Evolutionary conservation across 2,113 vertebrate species (phyloP).

Genomic region (Cathartes aura): DNA sequence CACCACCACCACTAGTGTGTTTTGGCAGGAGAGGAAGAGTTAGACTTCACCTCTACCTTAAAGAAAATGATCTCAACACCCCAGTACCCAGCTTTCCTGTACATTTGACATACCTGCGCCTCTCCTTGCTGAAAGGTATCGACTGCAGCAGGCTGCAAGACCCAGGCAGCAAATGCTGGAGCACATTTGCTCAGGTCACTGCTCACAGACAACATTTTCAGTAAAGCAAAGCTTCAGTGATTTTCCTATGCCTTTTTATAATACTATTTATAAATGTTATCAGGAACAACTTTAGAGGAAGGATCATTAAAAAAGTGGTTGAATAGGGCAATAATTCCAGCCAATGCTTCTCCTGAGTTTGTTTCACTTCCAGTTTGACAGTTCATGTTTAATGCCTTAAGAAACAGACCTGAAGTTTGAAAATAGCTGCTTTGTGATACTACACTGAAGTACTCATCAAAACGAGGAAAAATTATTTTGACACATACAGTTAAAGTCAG

Average conservation of each 20-base stretch:
- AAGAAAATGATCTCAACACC: neutral
- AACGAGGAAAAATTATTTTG: neutral
- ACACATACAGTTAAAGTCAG: neutral
- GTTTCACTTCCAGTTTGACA: neutral
- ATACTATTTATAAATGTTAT: neutral
- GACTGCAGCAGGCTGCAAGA: neutral
- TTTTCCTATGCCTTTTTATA: neutral
- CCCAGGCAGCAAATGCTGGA: neutral
- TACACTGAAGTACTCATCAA: neutral
- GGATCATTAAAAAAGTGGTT: neutral
- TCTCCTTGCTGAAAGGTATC: neutral
- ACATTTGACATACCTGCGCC: rapidly evolving
- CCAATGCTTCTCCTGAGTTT: neutral
- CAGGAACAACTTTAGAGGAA: neutral
- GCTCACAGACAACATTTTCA: neutral
- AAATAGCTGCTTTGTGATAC: neutral
- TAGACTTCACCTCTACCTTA: neutral
- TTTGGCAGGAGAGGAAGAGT: neutral
- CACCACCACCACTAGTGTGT: neutral
- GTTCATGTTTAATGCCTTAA: neutral
- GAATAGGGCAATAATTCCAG: neutral
- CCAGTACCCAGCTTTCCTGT: neutral
- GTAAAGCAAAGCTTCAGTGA: neutral
- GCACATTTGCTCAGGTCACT: neutral
- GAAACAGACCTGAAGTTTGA: neutral